Percentiles rank a stretch among this genome's conserved stretches.
Evolutionary conservation across 2,113 vertebrate species (phyloP).

Genomic region (Peucedramus taeniatus): DNA sequence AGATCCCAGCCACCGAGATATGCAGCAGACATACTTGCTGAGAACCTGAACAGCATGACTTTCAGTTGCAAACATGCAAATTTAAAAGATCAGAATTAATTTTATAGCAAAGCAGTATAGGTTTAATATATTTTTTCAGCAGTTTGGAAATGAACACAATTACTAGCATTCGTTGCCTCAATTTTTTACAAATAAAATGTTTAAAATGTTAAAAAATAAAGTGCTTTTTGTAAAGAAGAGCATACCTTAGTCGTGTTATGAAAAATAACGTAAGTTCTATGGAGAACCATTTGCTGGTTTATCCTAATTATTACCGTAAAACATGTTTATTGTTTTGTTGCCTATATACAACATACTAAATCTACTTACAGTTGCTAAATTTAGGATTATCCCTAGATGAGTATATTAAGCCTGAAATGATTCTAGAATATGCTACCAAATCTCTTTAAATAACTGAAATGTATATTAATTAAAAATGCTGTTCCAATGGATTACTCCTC

Average conservation of each 20-base stretch:
- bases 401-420: not conserved
- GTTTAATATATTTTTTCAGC: not conserved
- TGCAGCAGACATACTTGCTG: not conserved
- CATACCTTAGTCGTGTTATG: accelerated
- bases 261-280: not conserved
- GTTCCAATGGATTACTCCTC: not conserved
- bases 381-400: not conserved
- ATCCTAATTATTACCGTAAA: not conserved
- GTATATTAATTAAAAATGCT: not conserved
- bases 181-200: not conserved
- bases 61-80: not conserved
- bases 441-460: not conserved
- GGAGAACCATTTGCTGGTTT: not conserved
- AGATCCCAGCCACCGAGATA: not conserved
- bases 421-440: not conserved
- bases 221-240: not conserved
- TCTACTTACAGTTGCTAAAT: not conserved
- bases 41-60: not conserved
- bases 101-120: not conserved
- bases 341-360: not conserved
- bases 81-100: not conserved
- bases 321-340: not conserved
- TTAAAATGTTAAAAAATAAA: no score
- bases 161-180: not conserved
- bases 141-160: not conserved